Evolutionary conservation across 2,888 invertebrate genomes (phyloP).

Genomic region (Pseudeuparius sepicola): DNA sequence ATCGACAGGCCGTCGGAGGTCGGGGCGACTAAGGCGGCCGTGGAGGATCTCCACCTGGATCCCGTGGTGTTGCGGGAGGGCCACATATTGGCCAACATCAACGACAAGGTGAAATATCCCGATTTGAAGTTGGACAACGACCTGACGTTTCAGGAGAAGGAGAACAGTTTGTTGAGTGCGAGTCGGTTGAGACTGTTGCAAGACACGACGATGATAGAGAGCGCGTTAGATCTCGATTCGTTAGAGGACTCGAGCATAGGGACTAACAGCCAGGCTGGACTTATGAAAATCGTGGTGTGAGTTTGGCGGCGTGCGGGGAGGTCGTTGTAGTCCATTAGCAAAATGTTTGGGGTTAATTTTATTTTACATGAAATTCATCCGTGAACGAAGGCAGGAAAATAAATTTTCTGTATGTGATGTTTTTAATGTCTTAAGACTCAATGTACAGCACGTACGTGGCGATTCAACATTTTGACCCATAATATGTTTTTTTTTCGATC

Average conservation of each 20-base stretch:
- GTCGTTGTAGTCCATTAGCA: too few relatives aligned
- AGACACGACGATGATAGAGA: slow-evolving; percentile 86
- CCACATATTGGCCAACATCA: slow-evolving; percentile 31
- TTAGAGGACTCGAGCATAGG: slow-evolving; percentile 65
- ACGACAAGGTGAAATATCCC: slow-evolving; percentile 27
- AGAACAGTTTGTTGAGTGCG: slow-evolving; percentile 50
- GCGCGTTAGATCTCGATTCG: slow-evolving; percentile 79
- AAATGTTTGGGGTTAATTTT: too few relatives aligned
- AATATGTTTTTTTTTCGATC: too few relatives aligned
- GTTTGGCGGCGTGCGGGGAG: too few relatives aligned
- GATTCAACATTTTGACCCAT: too few relatives aligned
- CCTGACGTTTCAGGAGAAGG: slow-evolving; percentile 37
- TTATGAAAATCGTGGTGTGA: too few relatives aligned
- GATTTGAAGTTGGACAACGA: slow-evolving; percentile 35
- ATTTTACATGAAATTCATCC: too few relatives aligned
- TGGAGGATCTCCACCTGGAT: slow-evolving; percentile 49
- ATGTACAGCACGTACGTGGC: too few relatives aligned
- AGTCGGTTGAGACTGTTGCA: slow-evolving; percentile 60
- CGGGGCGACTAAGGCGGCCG: background rate
- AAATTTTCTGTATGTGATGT: too few relatives aligned
- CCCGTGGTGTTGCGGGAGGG: slow-evolving; percentile 37
- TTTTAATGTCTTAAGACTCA: too few relatives aligned
- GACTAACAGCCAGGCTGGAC: slow-evolving; percentile 55
- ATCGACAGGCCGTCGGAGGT: slow-evolving; percentile 19
- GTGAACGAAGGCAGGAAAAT: too few relatives aligned